A percentile compares a stretch with the other conserved stretches of the same genome.
phyloP scores from a whole-genome alignment of 2,797 vertebrate species.

The Atherinosoma microstoma region DNA sequence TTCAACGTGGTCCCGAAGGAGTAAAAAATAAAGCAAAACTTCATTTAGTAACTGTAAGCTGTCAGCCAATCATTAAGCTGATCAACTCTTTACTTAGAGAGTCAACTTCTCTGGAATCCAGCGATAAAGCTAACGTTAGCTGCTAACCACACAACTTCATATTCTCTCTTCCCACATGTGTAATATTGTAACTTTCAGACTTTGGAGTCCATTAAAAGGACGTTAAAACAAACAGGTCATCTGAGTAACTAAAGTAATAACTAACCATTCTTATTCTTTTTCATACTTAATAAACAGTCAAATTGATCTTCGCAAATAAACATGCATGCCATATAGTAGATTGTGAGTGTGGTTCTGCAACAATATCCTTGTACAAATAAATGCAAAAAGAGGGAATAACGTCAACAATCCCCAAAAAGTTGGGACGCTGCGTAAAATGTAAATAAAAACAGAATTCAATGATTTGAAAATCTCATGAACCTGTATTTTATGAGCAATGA shows the following conservation, averaged over 20 bases:
- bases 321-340: no score
- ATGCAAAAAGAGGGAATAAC: no score
- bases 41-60: background rate
- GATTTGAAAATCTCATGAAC: no score
- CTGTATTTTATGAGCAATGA: no score
- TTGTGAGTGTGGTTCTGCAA: no score
- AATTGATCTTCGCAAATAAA: no score
- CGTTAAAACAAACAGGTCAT: background rate
- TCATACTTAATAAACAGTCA: no score
- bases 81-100: background rate
- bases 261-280: background rate
- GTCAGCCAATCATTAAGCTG: background rate
- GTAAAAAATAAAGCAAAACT: background rate
- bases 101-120: background rate
- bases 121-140: background rate
- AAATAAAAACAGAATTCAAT: no score
- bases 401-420: no score
- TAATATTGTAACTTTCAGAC: background rate
- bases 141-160: background rate
- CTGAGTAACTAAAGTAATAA: slow-evolving; percentile 5
- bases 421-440: no score
- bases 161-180: background rate
- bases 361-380: no score
- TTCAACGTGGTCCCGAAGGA: background rate
- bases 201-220: background rate